Base-by-base conservation (phyloP, 1,140 invertebrate species). In the Drosophila athabasca region DNA sequence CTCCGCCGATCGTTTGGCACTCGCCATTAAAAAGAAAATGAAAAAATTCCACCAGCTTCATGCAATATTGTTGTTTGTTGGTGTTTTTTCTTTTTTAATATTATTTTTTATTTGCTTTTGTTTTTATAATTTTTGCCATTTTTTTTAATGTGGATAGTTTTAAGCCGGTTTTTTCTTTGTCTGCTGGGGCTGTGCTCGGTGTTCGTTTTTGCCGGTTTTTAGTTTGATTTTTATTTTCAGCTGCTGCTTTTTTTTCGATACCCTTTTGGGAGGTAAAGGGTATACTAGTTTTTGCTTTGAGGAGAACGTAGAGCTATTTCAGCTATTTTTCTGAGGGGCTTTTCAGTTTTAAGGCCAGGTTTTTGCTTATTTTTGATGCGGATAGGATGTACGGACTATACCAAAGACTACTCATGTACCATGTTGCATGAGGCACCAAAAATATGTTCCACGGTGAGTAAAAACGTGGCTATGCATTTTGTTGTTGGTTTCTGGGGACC, bases 81-180 rank as follows among this genome's bases (percentile, higher is more conserved):
- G 6, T 24, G 22, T 35, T 46, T 6, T 39, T 43, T 26, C 26
- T 50, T 9, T 11, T 62, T 41, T 45, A 43, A 51, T 15, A 26
- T 17, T 46, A 43, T 48, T 44, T 19, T 45, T 48, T 72, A 50
- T 71, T 46, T 49, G 46, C 68, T 69, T 43, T 57, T 74, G 44
- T 51, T 53, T 60, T 74, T 54, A 41, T 43, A 26, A 45, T 19
- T 43, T 58, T 58, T 46, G 54, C 41, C 17, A 43, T 26, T 49
- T 64, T 45, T 52, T 45, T 45, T 53, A 54, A 54, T 53, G 35
- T 31, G 13, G 24, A 66, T 75, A 66, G 45, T 55, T 69, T 81
- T 46, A 55, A 88, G 83, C 83, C 83, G 79, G 83, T 88, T 87
- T 83, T 77, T 79, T 76, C 83, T 87, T 87, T 87, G 82, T 88